phyloP scores from a whole-genome alignment of 2,113 vertebrate species.

The Alligator mississippiensis region DNA sequence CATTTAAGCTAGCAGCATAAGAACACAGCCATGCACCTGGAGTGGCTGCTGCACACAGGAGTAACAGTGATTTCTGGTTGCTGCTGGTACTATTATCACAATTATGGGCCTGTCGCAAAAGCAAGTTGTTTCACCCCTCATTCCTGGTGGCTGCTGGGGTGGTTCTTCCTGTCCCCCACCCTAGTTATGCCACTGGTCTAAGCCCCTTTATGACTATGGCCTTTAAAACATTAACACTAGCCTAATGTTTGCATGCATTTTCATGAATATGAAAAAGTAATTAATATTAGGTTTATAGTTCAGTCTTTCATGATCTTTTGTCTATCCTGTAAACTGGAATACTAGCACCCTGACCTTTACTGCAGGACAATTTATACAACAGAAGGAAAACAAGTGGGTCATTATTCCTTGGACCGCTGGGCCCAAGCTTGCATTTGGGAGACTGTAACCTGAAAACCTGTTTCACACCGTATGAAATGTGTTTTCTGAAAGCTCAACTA shows the following conservation, averaged over 20 bases:
- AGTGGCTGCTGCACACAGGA: too few relatives aligned
- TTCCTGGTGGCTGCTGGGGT: too few relatives aligned
- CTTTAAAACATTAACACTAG: accelerated
- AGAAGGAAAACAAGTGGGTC: not conserved
- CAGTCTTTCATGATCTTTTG: not conserved
- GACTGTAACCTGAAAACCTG: not conserved
- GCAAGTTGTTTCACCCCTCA: too few relatives aligned
- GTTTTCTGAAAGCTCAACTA: not conserved
- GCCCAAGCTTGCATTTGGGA: not conserved
- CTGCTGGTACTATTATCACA: too few relatives aligned
- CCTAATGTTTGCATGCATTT: not conserved
- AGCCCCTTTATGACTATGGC: not conserved
- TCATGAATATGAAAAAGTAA: not conserved
- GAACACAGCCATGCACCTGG: too few relatives aligned
- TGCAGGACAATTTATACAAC: not conserved
- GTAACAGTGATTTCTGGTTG: too few relatives aligned
- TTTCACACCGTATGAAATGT: not conserved
- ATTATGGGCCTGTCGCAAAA: too few relatives aligned
- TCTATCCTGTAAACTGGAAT: not conserved
- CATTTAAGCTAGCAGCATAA: too few relatives aligned
- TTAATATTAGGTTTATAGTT: not conserved
- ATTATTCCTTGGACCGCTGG: not conserved
- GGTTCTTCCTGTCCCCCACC: too few relatives aligned
- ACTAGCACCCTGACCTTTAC: not conserved
- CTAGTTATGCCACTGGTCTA: too few relatives aligned